Conservation (phyloP, 1,140 invertebrate species). For the Druon quercuslanigerum region DNA sequence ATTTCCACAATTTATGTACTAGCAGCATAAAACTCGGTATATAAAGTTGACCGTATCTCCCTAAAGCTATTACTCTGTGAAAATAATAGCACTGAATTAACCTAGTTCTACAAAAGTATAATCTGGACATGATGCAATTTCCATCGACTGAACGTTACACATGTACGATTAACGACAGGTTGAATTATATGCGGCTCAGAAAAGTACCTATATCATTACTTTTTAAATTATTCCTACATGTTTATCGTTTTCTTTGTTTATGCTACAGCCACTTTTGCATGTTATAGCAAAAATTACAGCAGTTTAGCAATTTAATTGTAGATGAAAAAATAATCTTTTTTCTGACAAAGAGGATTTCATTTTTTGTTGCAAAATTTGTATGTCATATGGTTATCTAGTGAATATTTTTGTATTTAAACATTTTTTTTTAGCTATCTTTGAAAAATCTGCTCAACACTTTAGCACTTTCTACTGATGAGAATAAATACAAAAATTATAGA, state of each 20-base stretch:
- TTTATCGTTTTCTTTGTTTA: not conserved
- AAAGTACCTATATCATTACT: not conserved
- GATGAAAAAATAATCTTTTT: too few relatives aligned
- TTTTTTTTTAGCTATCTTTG: too few relatives aligned
- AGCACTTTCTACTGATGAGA: too few relatives aligned
- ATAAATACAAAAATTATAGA: too few relatives aligned
- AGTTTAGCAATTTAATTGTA: too few relatives aligned
- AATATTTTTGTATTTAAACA: too few relatives aligned
- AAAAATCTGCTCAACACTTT: too few relatives aligned
- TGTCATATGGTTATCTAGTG: too few relatives aligned
- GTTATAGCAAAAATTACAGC: too few relatives aligned
- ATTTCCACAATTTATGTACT: not conserved
- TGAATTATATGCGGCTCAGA: slow-evolving; percentile 1
- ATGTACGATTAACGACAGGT: slow-evolving; percentile 3
- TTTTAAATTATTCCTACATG: not conserved
- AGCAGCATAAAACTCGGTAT: not conserved
- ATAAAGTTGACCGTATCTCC: slow-evolving; percentile 26
- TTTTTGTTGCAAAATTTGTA: too few relatives aligned
- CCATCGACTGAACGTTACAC: slow-evolving; percentile 1
- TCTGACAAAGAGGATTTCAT: too few relatives aligned
- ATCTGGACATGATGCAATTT: slow-evolving; percentile 20
- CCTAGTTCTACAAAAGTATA: not conserved
- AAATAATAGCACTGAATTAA: slow-evolving; percentile 24
- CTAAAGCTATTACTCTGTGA: not conserved
- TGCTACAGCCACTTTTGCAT: too few relatives aligned